A percentile compares a stretch with the other conserved stretches of the same genome.
Conservation (phyloP, 2,113 vertebrate genomes). For the Oncorhynchus nerka region DNA sequence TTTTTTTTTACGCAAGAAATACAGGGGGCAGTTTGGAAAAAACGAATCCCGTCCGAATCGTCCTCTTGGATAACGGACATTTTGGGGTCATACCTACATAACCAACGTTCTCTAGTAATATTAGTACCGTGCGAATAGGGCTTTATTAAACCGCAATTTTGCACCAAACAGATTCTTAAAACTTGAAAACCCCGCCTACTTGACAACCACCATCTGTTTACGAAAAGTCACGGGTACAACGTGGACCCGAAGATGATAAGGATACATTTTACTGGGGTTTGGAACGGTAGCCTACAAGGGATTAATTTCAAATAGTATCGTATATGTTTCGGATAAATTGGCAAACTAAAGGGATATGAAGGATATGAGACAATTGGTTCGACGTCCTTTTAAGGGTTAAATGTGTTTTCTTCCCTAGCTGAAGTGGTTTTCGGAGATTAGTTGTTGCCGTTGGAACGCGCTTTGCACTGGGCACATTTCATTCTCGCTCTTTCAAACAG, state of each 20-base stretch:
- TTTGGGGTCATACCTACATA: too few relatives aligned
- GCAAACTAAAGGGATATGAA: background rate
- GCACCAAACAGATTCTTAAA: conserved; percentile 61
- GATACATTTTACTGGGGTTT: conserved; percentile 26
- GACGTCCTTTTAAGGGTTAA: conserved; percentile 9
- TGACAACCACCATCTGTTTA: conserved; percentile 61
- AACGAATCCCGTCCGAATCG: too few relatives aligned
- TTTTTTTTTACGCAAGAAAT: too few relatives aligned
- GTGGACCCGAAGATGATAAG: conserved; percentile 34
- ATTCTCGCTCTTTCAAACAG: conserved; percentile 22
- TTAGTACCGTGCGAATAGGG: too few relatives aligned
- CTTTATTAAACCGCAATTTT: background rate
- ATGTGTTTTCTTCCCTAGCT: background rate
- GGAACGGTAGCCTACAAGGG: background rate
- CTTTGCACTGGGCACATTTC: conserved; percentile 25
- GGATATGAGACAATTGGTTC: background rate
- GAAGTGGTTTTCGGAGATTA: conserved; percentile 14
- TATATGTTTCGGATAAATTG: conserved; percentile 1
- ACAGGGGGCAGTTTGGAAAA: too few relatives aligned
- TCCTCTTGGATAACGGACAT: too few relatives aligned
- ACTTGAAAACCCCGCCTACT: conserved; percentile 62
- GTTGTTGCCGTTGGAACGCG: conserved; percentile 34
- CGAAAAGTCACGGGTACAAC: conserved; percentile 67
- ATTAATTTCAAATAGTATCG: background rate
- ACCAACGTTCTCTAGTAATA: too few relatives aligned